Base-by-base conservation (phyloP, 2,888 invertebrate genomes). In the Chouioia cunea region DNA sequence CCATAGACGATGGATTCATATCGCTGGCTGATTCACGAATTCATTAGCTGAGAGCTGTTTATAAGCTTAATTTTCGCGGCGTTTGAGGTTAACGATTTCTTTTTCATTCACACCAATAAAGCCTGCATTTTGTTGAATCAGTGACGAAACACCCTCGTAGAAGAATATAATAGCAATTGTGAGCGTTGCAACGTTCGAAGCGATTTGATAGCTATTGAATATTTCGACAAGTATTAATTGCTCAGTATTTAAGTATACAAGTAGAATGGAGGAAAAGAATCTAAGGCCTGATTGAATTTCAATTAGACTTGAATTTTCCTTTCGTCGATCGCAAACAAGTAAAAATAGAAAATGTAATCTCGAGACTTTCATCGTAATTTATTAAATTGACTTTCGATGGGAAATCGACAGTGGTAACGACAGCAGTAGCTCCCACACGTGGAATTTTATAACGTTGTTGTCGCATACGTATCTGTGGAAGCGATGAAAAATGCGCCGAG, bases 21-120 rank as follows among this genome's bases (percentile, higher is more conserved):
- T 53, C 46, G 46, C 50, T n/a, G 20, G 47, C 36, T 50, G 68
- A 68, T 68, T 68, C 54, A 56, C 68, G 68, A 62, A 62, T 62
- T 68, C 60, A 68, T 68, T 68, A 68, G 36, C 57, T 12, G 36
- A 36, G 65, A n/a, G 16, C 20, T 16, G 46, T 27, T 27, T 3
- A 27, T n/a, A 50, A 16, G 59, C 22, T 46, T 16, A 16, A 43
- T 20, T 23, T 46, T 54, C 36, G 3, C 46, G 4, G 20, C 27
- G 22, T 44, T 27, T 50, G 14, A 14, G 2, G 18, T 36, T 15
- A 43, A 14, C 10, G 23, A 48, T n/a, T 10, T 18, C n/a, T 22
- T 18, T 20, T 15, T 63, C 15, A 36, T 47, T 48, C 20, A 36
- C 50, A 16, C 2, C 50, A 12, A 53, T 53, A n/a, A 15, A 50